Conservation (phyloP, 2,113 vertebrate species). For the Triplophysa tibetana region DNA sequence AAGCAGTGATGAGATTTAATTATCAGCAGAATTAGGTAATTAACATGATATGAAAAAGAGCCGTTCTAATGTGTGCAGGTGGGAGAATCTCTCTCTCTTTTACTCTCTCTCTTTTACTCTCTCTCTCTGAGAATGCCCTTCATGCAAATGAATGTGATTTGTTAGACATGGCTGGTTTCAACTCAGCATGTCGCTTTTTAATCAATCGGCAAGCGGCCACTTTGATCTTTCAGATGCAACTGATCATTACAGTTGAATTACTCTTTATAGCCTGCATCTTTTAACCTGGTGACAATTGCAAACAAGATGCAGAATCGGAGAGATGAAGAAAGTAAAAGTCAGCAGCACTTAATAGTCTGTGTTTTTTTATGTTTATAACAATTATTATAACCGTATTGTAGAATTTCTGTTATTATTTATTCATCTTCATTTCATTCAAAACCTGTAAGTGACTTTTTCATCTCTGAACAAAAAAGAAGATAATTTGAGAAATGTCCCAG, state of each 20-base stretch:
- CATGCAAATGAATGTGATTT: constrained; percentile 37
- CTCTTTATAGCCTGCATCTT: background rate
- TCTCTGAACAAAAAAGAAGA: too few species aligned
- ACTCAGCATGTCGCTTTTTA: constrained; percentile 31
- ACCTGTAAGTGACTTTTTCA: too few species aligned
- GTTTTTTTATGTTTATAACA: too few species aligned
- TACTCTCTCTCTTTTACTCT: background rate
- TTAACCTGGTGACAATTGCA: constrained; percentile 28
- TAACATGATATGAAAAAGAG: constrained; percentile 2
- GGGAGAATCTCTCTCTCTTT: background rate
- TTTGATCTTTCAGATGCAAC: constrained; percentile 37
- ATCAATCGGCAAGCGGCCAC: constrained; percentile 38
- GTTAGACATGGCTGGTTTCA: constrained; percentile 48
- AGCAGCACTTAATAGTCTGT: too few species aligned
- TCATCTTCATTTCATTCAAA: too few species aligned
- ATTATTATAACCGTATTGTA: too few species aligned
- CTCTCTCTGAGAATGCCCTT: constrained; percentile 37
- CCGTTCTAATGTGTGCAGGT: constrained; percentile 23
- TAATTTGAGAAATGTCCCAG: too few species aligned
- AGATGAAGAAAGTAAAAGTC: background rate
- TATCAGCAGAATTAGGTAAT: constrained; percentile 37
- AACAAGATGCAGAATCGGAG: background rate
- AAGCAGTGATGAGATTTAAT: constrained; percentile 29
- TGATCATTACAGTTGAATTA: constrained; percentile 45
- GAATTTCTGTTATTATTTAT: too few species aligned